A percentile compares a stretch with the other conserved stretches of the same genome.
phyloP scores from a whole-genome alignment of 2,113 vertebrate species.

The Ceyx melanurus region DNA sequence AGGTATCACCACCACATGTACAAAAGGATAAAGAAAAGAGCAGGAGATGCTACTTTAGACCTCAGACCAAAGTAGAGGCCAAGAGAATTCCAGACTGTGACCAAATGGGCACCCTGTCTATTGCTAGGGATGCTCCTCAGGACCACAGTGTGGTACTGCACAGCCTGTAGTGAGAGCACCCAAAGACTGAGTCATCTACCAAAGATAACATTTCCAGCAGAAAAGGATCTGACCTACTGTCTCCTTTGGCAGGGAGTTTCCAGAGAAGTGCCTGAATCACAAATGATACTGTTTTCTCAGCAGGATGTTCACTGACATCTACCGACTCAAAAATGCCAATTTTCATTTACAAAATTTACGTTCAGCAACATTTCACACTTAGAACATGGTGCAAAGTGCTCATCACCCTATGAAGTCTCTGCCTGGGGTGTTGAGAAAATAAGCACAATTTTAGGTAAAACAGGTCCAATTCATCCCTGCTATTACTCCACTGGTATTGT shows the following conservation, averaged over 20 bases:
- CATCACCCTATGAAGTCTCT: not conserved
- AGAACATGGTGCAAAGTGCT: constrained; percentile 7
- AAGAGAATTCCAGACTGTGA: not conserved
- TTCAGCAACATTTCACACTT: constrained; percentile 34
- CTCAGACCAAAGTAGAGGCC: not conserved
- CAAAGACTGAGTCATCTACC: not conserved
- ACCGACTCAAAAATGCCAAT: constrained; percentile 4
- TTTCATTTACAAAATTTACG: constrained; percentile 19
- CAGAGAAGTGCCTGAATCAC: not conserved
- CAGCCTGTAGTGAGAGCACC: not conserved
- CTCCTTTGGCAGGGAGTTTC: not conserved
- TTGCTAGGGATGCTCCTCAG: not conserved
- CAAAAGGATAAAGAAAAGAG: not conserved
- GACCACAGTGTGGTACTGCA: not conserved
- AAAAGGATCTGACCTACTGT: not conserved
- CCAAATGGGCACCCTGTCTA: not conserved
- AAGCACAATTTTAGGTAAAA: not conserved
- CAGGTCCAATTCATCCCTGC: not conserved
- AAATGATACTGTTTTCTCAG: not conserved
- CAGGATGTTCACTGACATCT: not conserved
- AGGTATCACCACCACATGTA: not conserved
- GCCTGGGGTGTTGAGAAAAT: not conserved
- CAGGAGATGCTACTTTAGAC: not conserved
- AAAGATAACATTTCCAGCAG: not conserved
- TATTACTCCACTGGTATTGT: not conserved